These are phyloP conservation scores for Halcyon senegalensis DNA, from an alignment of 2,113 vertebrate species.

Conservation along the genomic window DNA sequence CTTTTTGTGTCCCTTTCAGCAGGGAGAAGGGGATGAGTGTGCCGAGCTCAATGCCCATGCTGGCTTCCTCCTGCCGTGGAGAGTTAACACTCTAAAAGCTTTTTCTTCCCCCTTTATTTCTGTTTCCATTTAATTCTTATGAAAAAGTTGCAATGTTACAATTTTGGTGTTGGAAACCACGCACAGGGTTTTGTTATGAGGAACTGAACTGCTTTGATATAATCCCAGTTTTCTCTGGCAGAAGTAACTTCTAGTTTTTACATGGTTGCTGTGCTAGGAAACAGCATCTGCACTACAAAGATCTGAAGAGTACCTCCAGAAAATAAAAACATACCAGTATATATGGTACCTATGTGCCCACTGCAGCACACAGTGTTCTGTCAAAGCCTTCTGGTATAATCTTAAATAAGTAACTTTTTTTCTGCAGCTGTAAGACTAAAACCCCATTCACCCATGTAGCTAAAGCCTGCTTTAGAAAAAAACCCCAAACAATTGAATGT, in stretches of 20 bases:
- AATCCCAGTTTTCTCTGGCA: neutral
- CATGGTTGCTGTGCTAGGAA: neutral
- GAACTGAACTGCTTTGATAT: constrained; percentile 31
- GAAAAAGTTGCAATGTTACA: constrained; percentile 47
- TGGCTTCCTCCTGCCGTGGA: constrained; percentile 59
- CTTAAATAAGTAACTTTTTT: neutral
- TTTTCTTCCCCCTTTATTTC: constrained; percentile 72
- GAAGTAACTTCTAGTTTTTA: constrained; percentile 20
- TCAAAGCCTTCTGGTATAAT: neutral
- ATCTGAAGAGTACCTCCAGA: neutral
- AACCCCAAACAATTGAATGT: neutral
- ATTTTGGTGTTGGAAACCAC: constrained; percentile 26
- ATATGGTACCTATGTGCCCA: neutral
- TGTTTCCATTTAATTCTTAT: constrained; percentile 60
- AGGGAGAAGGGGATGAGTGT: constrained; percentile 67
- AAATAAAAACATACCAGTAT: neutral
- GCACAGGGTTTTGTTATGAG: constrained; percentile 47
- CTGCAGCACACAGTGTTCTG: neutral
- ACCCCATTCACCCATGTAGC: neutral
- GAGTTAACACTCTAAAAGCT: constrained; percentile 62
- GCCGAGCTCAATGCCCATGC: constrained; percentile 61
- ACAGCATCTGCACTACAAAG: neutral
- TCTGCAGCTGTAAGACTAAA: neutral
- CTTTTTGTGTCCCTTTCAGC: constrained; percentile 71
- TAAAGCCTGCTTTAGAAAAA: neutral